Conservation (phyloP, 2,797 vertebrate species). For the Smutsia gigantea region DNA sequence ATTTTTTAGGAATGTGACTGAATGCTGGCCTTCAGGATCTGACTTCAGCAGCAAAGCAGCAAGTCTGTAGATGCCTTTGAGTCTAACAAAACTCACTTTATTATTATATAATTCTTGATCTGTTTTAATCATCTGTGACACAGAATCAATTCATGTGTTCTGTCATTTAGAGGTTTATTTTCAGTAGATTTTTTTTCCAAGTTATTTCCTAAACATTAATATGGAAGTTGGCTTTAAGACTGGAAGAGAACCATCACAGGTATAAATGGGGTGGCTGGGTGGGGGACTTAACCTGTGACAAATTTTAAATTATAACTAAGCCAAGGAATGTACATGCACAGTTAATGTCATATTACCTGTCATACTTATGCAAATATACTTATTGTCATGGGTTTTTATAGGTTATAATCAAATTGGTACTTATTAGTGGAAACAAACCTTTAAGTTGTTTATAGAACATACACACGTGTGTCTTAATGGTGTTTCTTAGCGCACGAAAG, state of each 20-base stretch:
- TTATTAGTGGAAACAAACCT: slow-evolving; percentile 25
- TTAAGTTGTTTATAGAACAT: slow-evolving; percentile 26
- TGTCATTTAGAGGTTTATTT: slow-evolving; percentile 15
- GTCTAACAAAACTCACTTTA: neutral
- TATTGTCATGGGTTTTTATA: slow-evolving; percentile 35
- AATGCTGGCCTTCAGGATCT: slow-evolving; percentile 17
- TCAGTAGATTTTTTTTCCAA: slow-evolving; percentile 39
- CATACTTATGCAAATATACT: neutral
- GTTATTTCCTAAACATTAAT: slow-evolving; percentile 47
- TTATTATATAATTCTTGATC: slow-evolving; percentile 22
- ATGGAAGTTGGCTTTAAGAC: neutral
- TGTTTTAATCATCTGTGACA: slow-evolving; percentile 42
- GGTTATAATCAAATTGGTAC: slow-evolving; percentile 18
- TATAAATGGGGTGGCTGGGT: neutral
- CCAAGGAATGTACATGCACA: neutral
- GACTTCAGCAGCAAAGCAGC: slow-evolving; percentile 15
- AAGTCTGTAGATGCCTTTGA: slow-evolving; percentile 35
- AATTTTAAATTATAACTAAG: slow-evolving; percentile 41
- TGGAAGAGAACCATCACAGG: neutral
- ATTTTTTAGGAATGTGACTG: slow-evolving; percentile 49
- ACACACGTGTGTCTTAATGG: neutral
- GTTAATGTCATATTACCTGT: neutral
- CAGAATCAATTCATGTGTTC: slow-evolving; percentile 35
- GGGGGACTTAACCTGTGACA: neutral
- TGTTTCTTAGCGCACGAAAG: neutral